These are phyloP conservation scores for Tragelaphus imberbis DNA, from an alignment of 2,113 vertebrate genomes.

Conservation along the genomic window DNA sequence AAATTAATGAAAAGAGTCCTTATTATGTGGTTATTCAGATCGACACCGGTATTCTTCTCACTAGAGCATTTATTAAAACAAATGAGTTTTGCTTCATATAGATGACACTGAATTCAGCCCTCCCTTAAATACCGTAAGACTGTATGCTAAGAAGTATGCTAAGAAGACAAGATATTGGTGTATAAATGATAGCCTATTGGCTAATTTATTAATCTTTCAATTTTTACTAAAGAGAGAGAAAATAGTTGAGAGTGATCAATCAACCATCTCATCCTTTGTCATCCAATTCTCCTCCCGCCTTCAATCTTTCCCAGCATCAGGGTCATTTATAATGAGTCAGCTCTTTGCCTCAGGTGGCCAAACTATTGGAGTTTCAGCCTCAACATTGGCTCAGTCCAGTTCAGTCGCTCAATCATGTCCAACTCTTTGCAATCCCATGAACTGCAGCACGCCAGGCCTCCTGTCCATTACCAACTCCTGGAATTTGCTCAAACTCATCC, in stretches of 20 bases:
- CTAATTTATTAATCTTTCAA: conserved; percentile 16
- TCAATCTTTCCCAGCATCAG: background rate
- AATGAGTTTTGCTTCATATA: background rate
- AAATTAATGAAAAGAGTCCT: conserved; percentile 36
- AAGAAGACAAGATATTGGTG: background rate
- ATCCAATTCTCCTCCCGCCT: background rate
- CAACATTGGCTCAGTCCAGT: background rate
- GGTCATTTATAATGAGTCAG: background rate
- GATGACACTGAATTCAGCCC: background rate
- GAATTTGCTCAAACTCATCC: background rate
- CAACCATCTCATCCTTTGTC: background rate
- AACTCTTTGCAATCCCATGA: background rate
- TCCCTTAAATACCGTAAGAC: background rate
- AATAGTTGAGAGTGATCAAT: background rate
- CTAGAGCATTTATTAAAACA: conserved; percentile 10
- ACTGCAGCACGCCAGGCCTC: background rate
- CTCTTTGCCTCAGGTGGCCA: background rate
- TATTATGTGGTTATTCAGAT: conserved; percentile 37
- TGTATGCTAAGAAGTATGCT: no score
- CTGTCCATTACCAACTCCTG: background rate
- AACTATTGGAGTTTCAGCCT: background rate
- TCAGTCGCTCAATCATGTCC: background rate
- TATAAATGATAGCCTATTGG: conserved; percentile 9
- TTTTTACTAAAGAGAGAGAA: background rate
- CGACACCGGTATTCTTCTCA: background rate